phyloP scores from a whole-genome alignment of 1,140 invertebrate genomes.

The Drosophila ficusphila region DNA sequence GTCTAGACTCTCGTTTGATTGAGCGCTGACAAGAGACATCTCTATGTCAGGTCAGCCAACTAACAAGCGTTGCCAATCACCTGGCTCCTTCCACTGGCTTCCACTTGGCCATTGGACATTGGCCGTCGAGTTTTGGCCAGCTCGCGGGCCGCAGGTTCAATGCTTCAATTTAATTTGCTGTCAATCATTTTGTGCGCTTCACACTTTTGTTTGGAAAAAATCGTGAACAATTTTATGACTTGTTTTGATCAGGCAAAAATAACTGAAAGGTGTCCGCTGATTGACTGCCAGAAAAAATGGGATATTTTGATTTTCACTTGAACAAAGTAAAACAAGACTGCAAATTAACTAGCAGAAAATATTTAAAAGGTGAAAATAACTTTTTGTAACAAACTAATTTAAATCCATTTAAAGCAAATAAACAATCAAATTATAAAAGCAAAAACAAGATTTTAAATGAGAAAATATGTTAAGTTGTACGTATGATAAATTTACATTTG shows the following conservation, averaged over 20 bases:
- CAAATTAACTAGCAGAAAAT: neutral
- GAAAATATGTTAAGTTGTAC: too few species aligned
- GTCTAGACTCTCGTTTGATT: constrained; percentile 57
- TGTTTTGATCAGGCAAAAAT: constrained; percentile 57
- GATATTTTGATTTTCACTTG: constrained; percentile 51
- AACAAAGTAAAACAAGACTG: neutral
- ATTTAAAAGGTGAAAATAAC: too few species aligned
- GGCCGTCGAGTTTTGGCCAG: constrained; percentile 23
- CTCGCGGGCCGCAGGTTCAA: constrained; percentile 47
- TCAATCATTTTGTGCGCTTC: constrained; percentile 59
- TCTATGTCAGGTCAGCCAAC: constrained; percentile 31
- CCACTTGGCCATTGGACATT: constrained; percentile 10
- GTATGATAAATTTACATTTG: too few species aligned
- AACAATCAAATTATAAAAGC: too few species aligned
- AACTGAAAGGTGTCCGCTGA: constrained; percentile 17
- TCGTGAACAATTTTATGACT: constrained; percentile 52
- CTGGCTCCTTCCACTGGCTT: neutral
- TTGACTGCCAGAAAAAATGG: constrained; percentile 19
- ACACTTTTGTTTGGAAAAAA: constrained; percentile 23
- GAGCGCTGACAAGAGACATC: constrained; percentile 57
- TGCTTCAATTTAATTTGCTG: constrained; percentile 75
- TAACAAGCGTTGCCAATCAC: constrained; percentile 1
- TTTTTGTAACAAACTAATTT: too few species aligned
- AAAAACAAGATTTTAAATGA: too few species aligned
- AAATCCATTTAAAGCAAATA: too few species aligned